These are phyloP conservation scores for Leptocoma aspasia DNA, from an alignment of 2,113 vertebrate genomes.

Conservation along the genomic window DNA sequence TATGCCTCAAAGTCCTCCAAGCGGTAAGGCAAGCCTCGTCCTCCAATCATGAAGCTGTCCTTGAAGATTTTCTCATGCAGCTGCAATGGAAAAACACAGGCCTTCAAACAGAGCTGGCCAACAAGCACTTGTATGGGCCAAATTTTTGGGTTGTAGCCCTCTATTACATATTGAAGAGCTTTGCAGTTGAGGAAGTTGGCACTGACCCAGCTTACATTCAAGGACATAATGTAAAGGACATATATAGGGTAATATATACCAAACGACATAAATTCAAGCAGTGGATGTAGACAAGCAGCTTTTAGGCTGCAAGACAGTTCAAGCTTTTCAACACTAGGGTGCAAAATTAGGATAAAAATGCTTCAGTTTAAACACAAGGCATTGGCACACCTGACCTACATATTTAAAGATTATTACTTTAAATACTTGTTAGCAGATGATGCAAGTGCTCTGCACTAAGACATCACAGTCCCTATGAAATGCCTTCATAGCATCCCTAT, in stretches of 20 bases:
- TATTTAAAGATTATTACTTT: neutral
- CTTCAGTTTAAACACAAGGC: neutral
- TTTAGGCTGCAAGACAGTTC: neutral
- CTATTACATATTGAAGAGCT: neutral
- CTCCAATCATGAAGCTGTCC: neutral
- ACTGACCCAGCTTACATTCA: neutral
- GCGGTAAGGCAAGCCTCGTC: slow-evolving; percentile 39
- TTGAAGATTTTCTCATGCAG: fast-evolving
- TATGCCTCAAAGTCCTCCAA: slow-evolving; percentile 66
- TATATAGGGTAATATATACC: neutral
- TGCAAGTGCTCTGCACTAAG: neutral
- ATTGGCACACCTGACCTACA: neutral
- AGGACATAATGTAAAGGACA: neutral
- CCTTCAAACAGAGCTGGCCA: neutral
- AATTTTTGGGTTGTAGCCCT: neutral
- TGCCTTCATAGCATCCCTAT: neutral
- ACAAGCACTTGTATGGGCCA: neutral
- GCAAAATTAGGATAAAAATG: neutral
- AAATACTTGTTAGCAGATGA: neutral
- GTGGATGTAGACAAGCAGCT: neutral
- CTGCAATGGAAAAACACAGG: neutral
- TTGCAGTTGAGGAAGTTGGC: neutral
- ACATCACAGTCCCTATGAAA: neutral
- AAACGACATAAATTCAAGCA: neutral
- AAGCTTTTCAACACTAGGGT: neutral